phyloP scores from a whole-genome alignment of 2,113 vertebrate species.

The Mustela lutreola region DNA sequence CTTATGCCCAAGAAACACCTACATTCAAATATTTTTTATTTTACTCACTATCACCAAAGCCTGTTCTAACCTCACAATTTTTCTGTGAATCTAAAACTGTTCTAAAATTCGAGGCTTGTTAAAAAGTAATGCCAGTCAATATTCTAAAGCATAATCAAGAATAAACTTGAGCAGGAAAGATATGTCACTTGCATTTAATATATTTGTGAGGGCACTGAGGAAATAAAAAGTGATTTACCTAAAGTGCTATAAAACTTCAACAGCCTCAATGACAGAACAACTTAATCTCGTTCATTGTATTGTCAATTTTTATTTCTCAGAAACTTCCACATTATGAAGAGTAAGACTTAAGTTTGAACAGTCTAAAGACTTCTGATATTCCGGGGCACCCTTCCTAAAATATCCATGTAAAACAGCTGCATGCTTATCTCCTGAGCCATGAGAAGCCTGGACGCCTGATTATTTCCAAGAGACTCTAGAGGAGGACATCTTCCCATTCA shows the following conservation, averaged over 20 bases:
- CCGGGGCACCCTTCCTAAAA: background rate
- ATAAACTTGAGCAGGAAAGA: background rate
- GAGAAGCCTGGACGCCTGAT: background rate
- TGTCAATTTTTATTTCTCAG: background rate
- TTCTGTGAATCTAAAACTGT: background rate
- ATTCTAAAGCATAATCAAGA: background rate
- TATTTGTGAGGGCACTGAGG: background rate
- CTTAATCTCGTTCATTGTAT: background rate
- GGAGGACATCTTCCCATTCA: background rate
- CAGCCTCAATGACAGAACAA: background rate
- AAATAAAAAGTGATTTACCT: background rate
- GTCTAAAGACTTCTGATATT: background rate
- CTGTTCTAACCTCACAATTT: background rate
- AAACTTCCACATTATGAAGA: background rate
- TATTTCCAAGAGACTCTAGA: no score
- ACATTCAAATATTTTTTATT: background rate
- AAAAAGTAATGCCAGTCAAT: background rate
- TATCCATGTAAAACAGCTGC: background rate
- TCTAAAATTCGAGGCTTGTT: background rate
- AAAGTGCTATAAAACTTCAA: background rate
- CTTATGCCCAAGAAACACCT: background rate
- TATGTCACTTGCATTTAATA: background rate
- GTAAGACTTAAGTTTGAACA: background rate
- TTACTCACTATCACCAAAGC: background rate
- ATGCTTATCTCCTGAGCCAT: background rate